Conservation (phyloP, 2,113 vertebrate species). For the Amphilophus citrinellus region DNA sequence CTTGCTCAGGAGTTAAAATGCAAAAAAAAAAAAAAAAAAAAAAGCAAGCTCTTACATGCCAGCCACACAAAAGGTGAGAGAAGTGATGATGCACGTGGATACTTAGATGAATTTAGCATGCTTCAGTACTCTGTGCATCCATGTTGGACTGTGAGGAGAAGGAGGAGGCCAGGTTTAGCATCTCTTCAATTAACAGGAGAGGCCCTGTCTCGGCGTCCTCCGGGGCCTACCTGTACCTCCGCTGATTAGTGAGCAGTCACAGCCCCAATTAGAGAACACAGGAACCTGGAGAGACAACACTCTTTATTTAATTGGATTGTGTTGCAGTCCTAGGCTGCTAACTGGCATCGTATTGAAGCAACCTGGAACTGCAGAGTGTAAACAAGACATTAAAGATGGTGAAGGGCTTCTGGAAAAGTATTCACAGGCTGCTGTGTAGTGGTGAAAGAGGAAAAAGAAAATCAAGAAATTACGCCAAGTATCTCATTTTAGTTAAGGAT, state of each 20-base stretch:
- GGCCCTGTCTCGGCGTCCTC: slow-evolving; percentile 70
- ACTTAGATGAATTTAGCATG: slow-evolving; percentile 48
- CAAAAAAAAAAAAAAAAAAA: not conserved
- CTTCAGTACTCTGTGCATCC: slow-evolving; percentile 41
- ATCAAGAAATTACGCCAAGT: slow-evolving; percentile 29
- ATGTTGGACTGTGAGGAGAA: slow-evolving; percentile 25
- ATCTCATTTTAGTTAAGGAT: slow-evolving; percentile 23
- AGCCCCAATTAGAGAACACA: slow-evolving; percentile 83
- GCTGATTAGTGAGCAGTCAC: slow-evolving; percentile 82
- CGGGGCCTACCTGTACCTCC: slow-evolving; percentile 77
- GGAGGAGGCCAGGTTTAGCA: slow-evolving; percentile 63
- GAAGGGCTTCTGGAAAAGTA: slow-evolving; percentile 29
- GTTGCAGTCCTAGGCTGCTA: slow-evolving; percentile 72
- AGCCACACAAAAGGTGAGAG: slow-evolving; percentile 43
- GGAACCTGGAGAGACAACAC: slow-evolving; percentile 79
- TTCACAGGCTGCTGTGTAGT: slow-evolving; percentile 19
- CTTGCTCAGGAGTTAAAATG: slow-evolving; percentile 41
- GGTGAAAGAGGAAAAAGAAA: slow-evolving; percentile 7
- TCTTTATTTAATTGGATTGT: slow-evolving; percentile 82
- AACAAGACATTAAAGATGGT: slow-evolving; percentile 74
- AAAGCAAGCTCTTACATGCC: slow-evolving; percentile 63
- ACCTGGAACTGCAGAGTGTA: slow-evolving; percentile 55
- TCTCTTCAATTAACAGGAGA: slow-evolving; percentile 80
- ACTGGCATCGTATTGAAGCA: slow-evolving; percentile 68
- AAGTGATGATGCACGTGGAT: slow-evolving; percentile 35